Evolutionary conservation across 2,113 vertebrate genomes (phyloP).

Genomic region (Naja naja): DNA sequence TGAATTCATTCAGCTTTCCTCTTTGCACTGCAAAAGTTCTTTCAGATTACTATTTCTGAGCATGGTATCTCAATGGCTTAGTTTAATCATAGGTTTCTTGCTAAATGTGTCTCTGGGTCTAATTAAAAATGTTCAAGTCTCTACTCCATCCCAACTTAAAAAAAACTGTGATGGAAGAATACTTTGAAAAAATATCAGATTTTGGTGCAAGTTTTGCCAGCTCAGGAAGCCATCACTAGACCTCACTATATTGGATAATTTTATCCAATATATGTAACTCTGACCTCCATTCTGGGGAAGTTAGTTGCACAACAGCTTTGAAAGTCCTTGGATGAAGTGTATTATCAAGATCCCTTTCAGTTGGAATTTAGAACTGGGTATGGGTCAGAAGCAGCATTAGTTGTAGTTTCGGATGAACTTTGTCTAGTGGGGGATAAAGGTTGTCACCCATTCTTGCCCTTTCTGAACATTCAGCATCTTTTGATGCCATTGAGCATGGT

Average conservation of each 20-base stretch:
- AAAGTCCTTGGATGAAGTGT: background rate
- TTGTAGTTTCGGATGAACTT: background rate
- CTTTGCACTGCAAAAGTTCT: background rate
- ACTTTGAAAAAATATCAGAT: background rate
- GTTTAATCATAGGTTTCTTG: background rate
- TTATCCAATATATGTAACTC: too few relatives aligned
- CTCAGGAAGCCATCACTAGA: background rate
- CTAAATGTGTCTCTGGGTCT: background rate
- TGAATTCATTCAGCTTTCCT: background rate
- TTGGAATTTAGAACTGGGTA: background rate
- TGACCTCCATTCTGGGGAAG: background rate
- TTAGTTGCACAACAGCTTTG: too few relatives aligned
- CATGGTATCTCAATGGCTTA: conserved; percentile 28
- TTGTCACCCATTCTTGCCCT: background rate
- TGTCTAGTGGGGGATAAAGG: background rate
- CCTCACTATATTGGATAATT: background rate
- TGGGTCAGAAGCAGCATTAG: background rate
- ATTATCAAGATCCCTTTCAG: background rate
- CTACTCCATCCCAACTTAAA: background rate
- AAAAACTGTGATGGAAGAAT: background rate
- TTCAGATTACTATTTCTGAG: conserved; percentile 1
- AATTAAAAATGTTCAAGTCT: background rate
- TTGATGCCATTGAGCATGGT: background rate
- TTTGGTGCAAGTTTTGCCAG: background rate
- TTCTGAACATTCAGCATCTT: background rate